These are phyloP conservation scores for Brachionus plicatilis DNA, from an alignment of 1,140 invertebrate genomes.

Conservation along the genomic window DNA sequence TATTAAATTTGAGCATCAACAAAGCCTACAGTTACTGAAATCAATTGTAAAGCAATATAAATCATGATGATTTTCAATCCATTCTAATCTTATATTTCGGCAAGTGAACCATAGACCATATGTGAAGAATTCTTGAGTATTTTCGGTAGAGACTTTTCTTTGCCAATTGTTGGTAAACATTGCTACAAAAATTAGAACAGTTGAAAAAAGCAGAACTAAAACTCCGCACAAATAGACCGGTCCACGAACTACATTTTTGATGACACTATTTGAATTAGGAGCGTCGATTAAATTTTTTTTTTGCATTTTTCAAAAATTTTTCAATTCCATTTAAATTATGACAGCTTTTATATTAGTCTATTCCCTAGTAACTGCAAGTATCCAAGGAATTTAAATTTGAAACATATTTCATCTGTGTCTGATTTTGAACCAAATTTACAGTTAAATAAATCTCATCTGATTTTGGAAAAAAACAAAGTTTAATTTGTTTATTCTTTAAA, in stretches of 20 bases:
- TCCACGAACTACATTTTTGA: slow-evolving; percentile 27
- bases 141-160: not conserved
- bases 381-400: not conserved
- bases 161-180: slow-evolving; percentile 37
- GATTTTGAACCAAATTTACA: not conserved
- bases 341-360: not conserved
- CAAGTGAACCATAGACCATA: slow-evolving; percentile 36
- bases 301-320: not conserved
- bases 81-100: not conserved
- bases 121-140: not conserved
- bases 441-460: not conserved
- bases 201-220: slow-evolving; percentile 3
- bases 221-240: not conserved
- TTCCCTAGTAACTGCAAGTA: not conserved
- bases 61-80: slow-evolving; percentile 22
- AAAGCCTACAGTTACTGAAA: not conserved
- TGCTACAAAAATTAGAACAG: not conserved
- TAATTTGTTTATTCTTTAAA: not conserved
- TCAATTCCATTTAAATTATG: not conserved
- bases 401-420: not conserved
- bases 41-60: not conserved
- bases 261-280: not conserved
- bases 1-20: not conserved
- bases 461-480: too few relatives aligned
- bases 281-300: not conserved